Base-by-base conservation (phyloP, 1,140 invertebrate genomes). In the Druon quercuslanigerum region DNA sequence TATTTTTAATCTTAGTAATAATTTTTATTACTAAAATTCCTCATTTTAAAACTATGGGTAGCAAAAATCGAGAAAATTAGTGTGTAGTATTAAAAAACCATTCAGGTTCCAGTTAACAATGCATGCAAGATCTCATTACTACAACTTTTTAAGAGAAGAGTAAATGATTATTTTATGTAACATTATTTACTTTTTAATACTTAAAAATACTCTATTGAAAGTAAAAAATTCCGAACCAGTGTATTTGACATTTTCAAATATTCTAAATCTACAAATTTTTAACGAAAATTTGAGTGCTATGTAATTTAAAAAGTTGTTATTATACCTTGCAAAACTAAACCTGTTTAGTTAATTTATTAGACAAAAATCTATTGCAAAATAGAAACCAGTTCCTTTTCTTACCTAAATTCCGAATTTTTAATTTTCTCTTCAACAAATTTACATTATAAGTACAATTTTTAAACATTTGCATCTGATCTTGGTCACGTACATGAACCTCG, bases 341-440 rank as follows among this genome's bases (percentile, higher is more conserved):
- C 60, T 40, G 60, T 66, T 66, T 66, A 40, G 25, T 16, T 66
- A 66, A 40, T 66, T 40, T 40, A 66, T 66, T 66, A 66, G 60
- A 20, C 16, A 25, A 25, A 16, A 66, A n/a, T 66, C 6, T 66
- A n/a, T 66, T 66, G 60, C 25, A 66, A 66, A 66, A 66, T 66
- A 7, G 16, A 66, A 66, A 66, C 60, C 60, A 66, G 60, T 66
- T 66, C 40, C 60, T 46, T 3, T 7, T 46, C 6, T 16, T 33
- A 3, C 60, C 60, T 66, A 40, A 66, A 66, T 66, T 66, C 33
- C 14, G 33, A n/a, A n/a, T 66, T 14, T 19, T 54, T 17, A 7
- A 3, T 54, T 54, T 19, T 54, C 6, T 46, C 7, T 46, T 8
- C 0, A 46, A 46, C 40, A 8, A 46, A 46, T 46, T 46, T 46